Base-by-base conservation (phyloP, 1,140 invertebrate genomes). In the Acromyrmex heyeri region DNA sequence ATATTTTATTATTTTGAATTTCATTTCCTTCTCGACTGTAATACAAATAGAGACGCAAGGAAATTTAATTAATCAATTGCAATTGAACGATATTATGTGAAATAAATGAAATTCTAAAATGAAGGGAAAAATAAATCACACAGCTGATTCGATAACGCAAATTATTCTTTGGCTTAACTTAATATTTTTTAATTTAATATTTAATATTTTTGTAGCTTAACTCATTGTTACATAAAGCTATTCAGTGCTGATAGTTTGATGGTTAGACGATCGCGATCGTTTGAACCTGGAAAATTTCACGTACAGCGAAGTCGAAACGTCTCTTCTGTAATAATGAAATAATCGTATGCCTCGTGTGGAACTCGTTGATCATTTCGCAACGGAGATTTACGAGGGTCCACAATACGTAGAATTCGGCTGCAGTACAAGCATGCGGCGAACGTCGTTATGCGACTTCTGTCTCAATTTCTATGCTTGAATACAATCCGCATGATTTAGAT, bases 361-460 rank as follows among this genome's bases (percentile, higher is more conserved):
- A 82, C 64, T 30, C 85, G 57, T 75, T 70, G 78, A 83, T 50
- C 59, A 57, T 75, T 86, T 55, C 27, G 12, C 21, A 30, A 67
- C 27, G 8, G 21, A 64, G 62, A 85, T 90, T 90, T 87, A 90
- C 50, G 85, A 70, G 65, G 53, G 76, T 53, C 30, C 73, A 81
- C 50, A 70, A 59, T 79, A 70, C 64, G 75, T 67, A 85, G 69
- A 89, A 87, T 90, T 87, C 67, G 62, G 85, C 75, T 89, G 73
- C 72, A 70, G 18, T 21, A 30, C 55, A 24, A 48, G 57, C 67
- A 69, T 83, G 88, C 67, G 61, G 50, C 24, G 55, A 34, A 72
- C 69, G 21, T 57, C 76, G 86, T 70, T 85, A 91, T 83, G 86
- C 86, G 61, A 88, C 65, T 90, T 91, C 90, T 88, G 61, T 87